These are phyloP conservation scores for Pemphredon lugubris DNA, from an alignment of 2,888 invertebrate species.

Conservation along the genomic window DNA sequence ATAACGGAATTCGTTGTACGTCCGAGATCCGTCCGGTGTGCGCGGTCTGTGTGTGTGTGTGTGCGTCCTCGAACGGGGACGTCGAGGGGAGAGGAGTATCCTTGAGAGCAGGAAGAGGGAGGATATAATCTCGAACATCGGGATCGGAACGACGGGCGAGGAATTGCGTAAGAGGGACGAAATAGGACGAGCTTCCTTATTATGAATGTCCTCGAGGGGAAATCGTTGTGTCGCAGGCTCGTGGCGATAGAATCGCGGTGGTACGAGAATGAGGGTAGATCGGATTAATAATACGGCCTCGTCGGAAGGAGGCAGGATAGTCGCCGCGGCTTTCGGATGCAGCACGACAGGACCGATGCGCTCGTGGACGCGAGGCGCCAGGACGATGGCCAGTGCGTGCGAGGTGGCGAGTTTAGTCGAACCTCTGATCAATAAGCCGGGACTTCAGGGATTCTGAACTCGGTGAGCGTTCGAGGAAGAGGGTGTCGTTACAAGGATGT, in stretches of 20 bases:
- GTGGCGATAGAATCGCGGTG: not conserved
- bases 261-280: constrained; percentile 23
- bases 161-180: constrained; percentile 16
- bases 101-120: constrained; percentile 15
- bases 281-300: too few species aligned
- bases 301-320: too few species aligned
- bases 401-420: constrained; percentile 52
- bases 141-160: not conserved
- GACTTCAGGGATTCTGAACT: constrained; percentile 48
- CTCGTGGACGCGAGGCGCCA: constrained; percentile 42
- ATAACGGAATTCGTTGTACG: too few species aligned
- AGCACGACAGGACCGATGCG: constrained; percentile 14
- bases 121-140: constrained; percentile 15
- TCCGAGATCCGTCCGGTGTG: too few species aligned
- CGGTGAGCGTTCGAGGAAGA: constrained; percentile 37
- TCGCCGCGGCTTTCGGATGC: constrained; percentile 23
- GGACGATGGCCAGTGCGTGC: constrained; percentile 47
- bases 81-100: too few species aligned
- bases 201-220: not conserved
- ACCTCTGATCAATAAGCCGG: constrained; percentile 57
- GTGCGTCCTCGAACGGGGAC: too few species aligned
- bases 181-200: not conserved
- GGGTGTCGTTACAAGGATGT: constrained; percentile 61
- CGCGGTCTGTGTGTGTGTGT: too few species aligned
- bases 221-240: not conserved